phyloP scores from a whole-genome alignment of 2,113 vertebrate species.

The Excalfactoria chinensis region DNA sequence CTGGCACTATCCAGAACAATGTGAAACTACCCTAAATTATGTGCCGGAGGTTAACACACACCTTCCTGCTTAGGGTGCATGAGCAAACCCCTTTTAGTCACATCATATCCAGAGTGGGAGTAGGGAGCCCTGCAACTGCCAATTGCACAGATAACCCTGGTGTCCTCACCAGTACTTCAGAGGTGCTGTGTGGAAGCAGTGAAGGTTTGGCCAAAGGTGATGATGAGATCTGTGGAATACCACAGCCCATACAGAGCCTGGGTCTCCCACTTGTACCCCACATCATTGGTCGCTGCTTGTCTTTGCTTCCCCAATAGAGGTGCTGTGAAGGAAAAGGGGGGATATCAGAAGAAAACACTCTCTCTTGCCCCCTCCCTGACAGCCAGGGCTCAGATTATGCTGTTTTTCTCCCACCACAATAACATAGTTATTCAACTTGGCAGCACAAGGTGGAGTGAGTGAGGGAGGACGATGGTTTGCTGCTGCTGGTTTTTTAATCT shows the following conservation, averaged over 20 bases:
- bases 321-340: neutral
- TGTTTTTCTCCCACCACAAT: neutral
- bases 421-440: slow-evolving; percentile 43
- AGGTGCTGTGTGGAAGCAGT: neutral
- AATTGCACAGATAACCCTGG: neutral
- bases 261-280: neutral
- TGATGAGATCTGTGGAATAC: neutral
- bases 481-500: neutral
- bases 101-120: neutral
- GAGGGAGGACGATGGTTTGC: neutral
- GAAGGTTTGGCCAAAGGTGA: neutral
- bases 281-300: fast-evolving
- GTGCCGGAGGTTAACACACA: fast-evolving
- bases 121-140: neutral
- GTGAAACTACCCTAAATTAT: neutral
- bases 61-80: fast-evolving
- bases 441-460: slow-evolving; percentile 62
- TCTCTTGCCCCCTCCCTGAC: neutral
- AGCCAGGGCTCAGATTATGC: neutral
- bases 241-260: neutral
- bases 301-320: neutral
- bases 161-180: neutral
- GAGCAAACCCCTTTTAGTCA: neutral
- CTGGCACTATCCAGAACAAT: neutral
- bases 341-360: neutral